Percentiles rank a stretch among this genome's conserved stretches.
Conservation (phyloP, 2,797 vertebrate species). For the Poeciliopsis presidionis region DNA sequence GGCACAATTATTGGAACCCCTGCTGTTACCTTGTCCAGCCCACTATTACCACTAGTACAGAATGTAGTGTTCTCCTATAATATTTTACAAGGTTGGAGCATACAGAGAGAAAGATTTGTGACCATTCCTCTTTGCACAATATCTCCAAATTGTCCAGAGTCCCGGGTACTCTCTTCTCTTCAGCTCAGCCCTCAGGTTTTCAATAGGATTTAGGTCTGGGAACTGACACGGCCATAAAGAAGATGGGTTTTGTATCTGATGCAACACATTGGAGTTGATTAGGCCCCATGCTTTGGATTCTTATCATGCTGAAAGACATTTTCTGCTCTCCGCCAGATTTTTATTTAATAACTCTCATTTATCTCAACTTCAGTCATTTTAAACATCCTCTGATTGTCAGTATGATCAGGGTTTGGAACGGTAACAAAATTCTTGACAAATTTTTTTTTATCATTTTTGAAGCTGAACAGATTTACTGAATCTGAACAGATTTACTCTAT, state of each 20-base stretch:
- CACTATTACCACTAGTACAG: conserved; percentile 3
- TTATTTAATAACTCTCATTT: background rate
- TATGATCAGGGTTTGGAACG: background rate
- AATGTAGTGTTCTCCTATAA: conserved; percentile 10
- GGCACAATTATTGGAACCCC: conserved; percentile 2
- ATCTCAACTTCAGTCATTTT: background rate
- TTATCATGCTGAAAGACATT: background rate
- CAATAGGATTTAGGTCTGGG: background rate
- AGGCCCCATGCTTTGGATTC: background rate
- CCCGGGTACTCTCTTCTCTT: background rate
- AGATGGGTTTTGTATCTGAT: background rate
- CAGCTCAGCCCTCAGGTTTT: background rate
- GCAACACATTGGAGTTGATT: background rate
- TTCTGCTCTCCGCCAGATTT: background rate
- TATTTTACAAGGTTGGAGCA: background rate
- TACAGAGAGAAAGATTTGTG: background rate
- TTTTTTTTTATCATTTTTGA: background rate
- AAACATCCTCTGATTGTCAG: background rate
- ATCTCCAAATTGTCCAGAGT: background rate
- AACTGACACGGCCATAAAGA: background rate
- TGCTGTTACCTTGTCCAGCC: conserved; percentile 1
- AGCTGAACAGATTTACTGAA: background rate
- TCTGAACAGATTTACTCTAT: background rate
- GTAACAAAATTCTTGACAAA: background rate
- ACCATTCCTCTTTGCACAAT: background rate